phyloP scores from a whole-genome alignment of 92 coral and sea anemone genomes.

The Heliopora coerulea region DNA sequence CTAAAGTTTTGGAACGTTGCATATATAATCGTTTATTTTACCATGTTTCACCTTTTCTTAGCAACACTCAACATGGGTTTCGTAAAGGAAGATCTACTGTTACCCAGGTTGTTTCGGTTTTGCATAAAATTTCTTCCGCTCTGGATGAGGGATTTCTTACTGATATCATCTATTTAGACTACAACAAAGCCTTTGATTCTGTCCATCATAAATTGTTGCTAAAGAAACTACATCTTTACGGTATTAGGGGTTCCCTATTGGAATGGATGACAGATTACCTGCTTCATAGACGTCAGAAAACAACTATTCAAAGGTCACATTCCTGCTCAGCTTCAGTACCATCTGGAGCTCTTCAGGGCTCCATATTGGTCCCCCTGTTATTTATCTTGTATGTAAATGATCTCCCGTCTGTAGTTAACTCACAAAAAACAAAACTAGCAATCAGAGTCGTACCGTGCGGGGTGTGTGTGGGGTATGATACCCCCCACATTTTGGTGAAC shows the following conservation, averaged over 20 bases:
- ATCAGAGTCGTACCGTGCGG: no score
- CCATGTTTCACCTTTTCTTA: no score
- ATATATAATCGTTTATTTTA: no score
- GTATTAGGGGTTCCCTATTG: conserved; percentile 35
- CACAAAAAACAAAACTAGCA: background rate
- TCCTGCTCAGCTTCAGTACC: conserved; percentile 15
- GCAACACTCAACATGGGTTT: conserved; percentile 13
- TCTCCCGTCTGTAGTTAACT: conserved; percentile 15
- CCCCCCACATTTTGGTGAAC: no score
- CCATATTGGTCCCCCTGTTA: conserved; percentile 35
- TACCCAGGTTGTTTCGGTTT: conserved; percentile 8
- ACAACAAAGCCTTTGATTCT: background rate
- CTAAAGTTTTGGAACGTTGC: conserved; percentile 7
- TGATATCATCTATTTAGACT: background rate
- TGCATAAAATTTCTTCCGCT: no score
- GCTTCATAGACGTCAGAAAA: no score
- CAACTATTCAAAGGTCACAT: conserved; percentile 12
- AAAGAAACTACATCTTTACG: conserved; percentile 4
- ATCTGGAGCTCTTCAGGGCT: conserved; percentile 38
- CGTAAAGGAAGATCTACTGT: background rate
- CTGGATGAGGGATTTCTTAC: background rate
- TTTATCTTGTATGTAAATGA: conserved; percentile 32
- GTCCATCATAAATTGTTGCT: background rate
- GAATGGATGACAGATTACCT: conserved; percentile 35
- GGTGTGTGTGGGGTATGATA: no score